These are phyloP conservation scores for Pomacea maculata DNA, from an alignment of 1,140 invertebrate genomes.

Conservation along the genomic window DNA sequence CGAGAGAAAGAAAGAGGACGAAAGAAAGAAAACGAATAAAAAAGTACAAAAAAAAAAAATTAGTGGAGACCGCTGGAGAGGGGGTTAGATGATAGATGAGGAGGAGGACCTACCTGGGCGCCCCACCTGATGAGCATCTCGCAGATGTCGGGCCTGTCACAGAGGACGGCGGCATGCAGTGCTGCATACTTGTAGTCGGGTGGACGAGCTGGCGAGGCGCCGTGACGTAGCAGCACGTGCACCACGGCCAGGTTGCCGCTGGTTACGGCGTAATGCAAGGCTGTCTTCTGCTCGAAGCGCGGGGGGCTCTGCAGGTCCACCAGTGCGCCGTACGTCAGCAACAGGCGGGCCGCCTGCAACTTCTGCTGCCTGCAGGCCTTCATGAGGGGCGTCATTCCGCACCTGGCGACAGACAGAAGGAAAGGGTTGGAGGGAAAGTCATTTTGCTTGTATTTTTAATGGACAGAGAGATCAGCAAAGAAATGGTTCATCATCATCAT, in stretches of 20 bases:
- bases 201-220: conserved; percentile 73
- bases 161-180: conserved; percentile 82
- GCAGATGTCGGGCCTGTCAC: conserved; percentile 69
- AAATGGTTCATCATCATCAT: conserved; percentile 66
- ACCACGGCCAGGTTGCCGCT: conserved; percentile 79
- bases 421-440: too few relatives aligned
- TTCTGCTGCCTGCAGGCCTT: conserved; percentile 57
- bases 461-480: too few relatives aligned
- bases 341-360: conserved; percentile 73
- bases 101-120: conserved; percentile 68
- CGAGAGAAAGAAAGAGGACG: not conserved
- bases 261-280: conserved; percentile 87
- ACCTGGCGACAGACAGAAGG: conserved; percentile 62
- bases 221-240: conserved; percentile 81
- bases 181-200: conserved; percentile 82
- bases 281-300: conserved; percentile 69
- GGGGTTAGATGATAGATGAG: too few relatives aligned
- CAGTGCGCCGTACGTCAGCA: conserved; percentile 85
- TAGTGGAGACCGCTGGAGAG: not conserved
- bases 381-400: conserved; percentile 88
- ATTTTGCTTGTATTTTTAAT: too few relatives aligned
- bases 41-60: not conserved
- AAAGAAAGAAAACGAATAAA: not conserved
- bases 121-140: conserved; percentile 69
- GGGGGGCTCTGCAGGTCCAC: conserved; percentile 68